Conservation (phyloP, 2,888 invertebrate species). For the Sminthurides aquaticus region DNA sequence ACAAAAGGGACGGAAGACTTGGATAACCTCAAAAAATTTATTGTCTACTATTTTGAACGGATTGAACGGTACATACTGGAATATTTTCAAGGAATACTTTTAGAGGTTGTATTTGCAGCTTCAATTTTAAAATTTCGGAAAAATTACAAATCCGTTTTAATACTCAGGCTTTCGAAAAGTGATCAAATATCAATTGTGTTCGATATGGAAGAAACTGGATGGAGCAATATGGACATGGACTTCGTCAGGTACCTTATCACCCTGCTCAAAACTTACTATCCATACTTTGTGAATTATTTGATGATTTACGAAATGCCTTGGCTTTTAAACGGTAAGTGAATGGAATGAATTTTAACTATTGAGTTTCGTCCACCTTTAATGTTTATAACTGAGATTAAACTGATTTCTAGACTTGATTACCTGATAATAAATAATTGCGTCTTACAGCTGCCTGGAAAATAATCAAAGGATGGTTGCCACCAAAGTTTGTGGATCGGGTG, state of each 20-base stretch:
- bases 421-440: not conserved
- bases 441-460: constrained; percentile 78
- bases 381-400: too few species aligned
- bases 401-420: not conserved
- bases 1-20: constrained; percentile 68
- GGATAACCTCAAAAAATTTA: constrained; percentile 66
- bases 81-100: too few species aligned
- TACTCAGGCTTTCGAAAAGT: constrained; percentile 59
- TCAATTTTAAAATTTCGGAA: not conserved
- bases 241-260: constrained; percentile 78
- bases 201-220: constrained; percentile 80
- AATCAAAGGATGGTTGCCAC: constrained; percentile 76
- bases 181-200: constrained; percentile 76
- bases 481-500: constrained; percentile 79
- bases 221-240: constrained; percentile 86
- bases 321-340: constrained; percentile 73
- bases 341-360: constrained; percentile 8
- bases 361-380: too few species aligned
- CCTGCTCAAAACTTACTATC: constrained; percentile 81
- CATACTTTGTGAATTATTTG: constrained; percentile 69
- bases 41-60: constrained; percentile 80
- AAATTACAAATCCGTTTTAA: not conserved
- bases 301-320: constrained; percentile 90
- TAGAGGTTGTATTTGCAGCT: not conserved
- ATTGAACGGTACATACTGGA: constrained; percentile 54